Base-by-base conservation (phyloP, 2,797 vertebrate genomes). In the Xenentodon cancila region DNA sequence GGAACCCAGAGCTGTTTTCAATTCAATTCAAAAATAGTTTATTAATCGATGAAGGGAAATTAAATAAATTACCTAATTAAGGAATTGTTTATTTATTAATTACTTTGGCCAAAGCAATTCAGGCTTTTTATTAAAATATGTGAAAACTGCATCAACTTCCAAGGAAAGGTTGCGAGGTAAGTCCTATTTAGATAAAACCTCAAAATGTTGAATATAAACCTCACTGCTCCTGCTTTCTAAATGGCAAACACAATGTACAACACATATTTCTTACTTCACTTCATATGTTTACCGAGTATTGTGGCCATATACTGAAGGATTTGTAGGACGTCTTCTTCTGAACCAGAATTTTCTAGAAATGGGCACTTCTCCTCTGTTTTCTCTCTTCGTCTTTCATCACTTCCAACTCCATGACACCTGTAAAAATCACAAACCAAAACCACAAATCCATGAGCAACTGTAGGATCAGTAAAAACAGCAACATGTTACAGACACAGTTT, bases 241-340 rank as follows among this genome's bases (percentile, higher is more conserved):
- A 27, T 18, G 18, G 53, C 12, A 53, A 18, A 44, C 21, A 58
- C 46, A 71, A 27, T 46, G 22, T 12, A 40, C 18, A 20, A 11
- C 13, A 56, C 32, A 54, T 17, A 25, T 30, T 30, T 53, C 22
- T 54, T 32, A 16, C 19, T 21, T 37, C n/a, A 9, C 9, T 42
- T 55, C 0, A 63, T 2, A 59, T 11, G 63, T 82, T 74, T 92
- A 99, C 97, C 96, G 54, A 98, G 93, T 83, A 97, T 89, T 70
- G 96, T 96, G 66, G 96, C 96, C 3, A 95, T 95, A 82, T 96
- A 96, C 84, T 97, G 96, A 46, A 99, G 95, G 87, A 97, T 96
- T 94, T 95, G 96, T 91, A 96, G 95, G 87, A 99, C 92, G 71
- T 97, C 96, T 80, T 94, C 91, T 77, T 97, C 96, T 59, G 93